phyloP scores from a whole-genome alignment of 2,113 vertebrate genomes.

The Corythoichthys haematopterus region DNA sequence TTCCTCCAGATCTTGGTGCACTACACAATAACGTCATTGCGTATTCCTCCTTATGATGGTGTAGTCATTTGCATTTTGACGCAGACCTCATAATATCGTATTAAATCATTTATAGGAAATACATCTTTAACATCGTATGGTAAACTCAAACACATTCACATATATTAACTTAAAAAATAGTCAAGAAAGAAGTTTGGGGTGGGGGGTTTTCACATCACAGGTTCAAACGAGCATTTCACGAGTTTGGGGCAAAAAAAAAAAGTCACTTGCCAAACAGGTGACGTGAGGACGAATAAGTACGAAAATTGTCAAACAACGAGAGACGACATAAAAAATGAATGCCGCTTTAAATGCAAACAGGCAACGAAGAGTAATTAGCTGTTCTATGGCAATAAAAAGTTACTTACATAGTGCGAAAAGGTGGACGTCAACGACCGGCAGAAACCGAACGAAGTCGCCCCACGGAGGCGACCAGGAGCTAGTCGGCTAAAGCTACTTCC shows the following conservation, averaged over 20 bases:
- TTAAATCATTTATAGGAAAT: not conserved
- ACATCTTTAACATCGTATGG: not conserved
- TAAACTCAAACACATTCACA: too few species aligned
- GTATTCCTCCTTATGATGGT: not conserved
- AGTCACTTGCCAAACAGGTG: constrained; percentile 44
- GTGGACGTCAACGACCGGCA: not conserved
- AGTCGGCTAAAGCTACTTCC: constrained; percentile 58
- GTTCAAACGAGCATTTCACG: not conserved
- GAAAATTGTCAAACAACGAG: not conserved
- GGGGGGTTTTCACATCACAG: not conserved
- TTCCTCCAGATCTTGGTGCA: constrained; percentile 52
- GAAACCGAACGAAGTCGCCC: constrained; percentile 14
- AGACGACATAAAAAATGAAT: not conserved
- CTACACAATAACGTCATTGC: constrained; percentile 27
- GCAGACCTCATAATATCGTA: too few species aligned
- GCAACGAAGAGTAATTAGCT: not conserved
- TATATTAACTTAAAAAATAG: too few species aligned
- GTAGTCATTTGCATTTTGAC: not conserved
- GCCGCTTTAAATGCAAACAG: not conserved
- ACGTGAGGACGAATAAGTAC: constrained; percentile 12
- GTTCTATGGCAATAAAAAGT: not conserved
- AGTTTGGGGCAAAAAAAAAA: not conserved
- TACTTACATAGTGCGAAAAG: constrained; percentile 52
- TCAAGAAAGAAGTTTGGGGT: not conserved
- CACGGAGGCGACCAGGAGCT: constrained; percentile 7